phyloP scores from a whole-genome alignment of 2,113 vertebrate species.

The Melanerpes formicivorus region DNA sequence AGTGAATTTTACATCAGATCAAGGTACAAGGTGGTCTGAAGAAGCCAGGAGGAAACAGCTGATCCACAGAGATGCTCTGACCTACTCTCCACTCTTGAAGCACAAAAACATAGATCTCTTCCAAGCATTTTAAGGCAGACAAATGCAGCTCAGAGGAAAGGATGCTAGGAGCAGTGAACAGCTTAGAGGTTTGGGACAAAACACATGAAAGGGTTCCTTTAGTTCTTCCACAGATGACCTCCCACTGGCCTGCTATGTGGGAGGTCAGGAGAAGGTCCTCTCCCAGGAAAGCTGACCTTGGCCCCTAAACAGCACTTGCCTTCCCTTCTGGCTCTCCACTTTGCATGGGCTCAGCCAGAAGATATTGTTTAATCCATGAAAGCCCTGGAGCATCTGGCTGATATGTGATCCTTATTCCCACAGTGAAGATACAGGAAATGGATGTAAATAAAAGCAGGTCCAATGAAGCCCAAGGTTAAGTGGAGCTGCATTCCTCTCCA shows the following conservation, averaged over 20 bases:
- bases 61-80: not conserved
- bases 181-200: not conserved
- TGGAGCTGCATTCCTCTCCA: not conserved
- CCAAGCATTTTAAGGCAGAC: not conserved
- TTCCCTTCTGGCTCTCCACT: not conserved
- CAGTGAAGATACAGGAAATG: not conserved
- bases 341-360: not conserved
- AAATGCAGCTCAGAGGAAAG: not conserved
- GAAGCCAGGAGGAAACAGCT: not conserved
- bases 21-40: not conserved
- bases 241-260: not conserved
- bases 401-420: not conserved
- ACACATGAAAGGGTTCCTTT: not conserved
- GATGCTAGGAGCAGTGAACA: not conserved
- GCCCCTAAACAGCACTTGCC: not conserved
- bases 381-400: not conserved
- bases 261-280: not conserved
- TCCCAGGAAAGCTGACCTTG: not conserved
- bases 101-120: rapidly evolving
- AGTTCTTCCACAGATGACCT: not conserved
- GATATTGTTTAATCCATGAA: not conserved
- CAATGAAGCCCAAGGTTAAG: not conserved
- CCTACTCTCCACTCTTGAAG: not conserved
- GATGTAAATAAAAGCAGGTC: not conserved
- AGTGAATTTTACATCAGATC: not conserved